phyloP scores from a whole-genome alignment of 35 echinoderm and acorn worm species.

The Patiria miniata region DNA sequence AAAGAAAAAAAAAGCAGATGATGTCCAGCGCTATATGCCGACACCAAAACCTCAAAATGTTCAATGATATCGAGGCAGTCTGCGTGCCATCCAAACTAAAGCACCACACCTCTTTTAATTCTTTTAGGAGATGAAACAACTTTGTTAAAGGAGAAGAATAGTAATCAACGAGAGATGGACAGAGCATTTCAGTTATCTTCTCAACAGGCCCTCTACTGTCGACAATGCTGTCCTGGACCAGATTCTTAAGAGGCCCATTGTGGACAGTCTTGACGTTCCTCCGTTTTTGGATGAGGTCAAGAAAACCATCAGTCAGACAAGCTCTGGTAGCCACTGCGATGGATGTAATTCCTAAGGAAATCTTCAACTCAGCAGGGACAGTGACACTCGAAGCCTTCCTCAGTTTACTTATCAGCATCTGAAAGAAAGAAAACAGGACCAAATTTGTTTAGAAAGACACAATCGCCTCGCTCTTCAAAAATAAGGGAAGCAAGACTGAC shows the following conservation, averaged over 20 bases:
- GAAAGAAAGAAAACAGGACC: constrained; percentile 26
- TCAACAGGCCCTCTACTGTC: neutral
- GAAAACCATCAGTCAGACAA: constrained; percentile 42
- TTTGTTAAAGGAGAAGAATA: constrained; percentile 19
- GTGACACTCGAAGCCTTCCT: constrained; percentile 14
- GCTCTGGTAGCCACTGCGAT: constrained; percentile 14
- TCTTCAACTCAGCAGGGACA: constrained; percentile 19
- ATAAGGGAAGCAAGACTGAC: constrained; percentile 32
- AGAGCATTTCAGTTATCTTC: constrained; percentile 28
- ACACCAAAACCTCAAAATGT: constrained; percentile 28
- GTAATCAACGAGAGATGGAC: constrained; percentile 21
- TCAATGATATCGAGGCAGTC: neutral
- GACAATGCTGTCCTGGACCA: neutral
- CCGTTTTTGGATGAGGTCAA: constrained; percentile 15
- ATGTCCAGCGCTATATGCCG: no score
- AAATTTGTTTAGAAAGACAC: constrained; percentile 1
- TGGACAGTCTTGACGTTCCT: constrained; percentile 18
- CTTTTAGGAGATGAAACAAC: constrained; percentile 25
- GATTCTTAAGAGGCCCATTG: neutral
- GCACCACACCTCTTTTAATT: neutral
- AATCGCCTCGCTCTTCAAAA: constrained; percentile 34
- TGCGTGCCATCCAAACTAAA: neutral
- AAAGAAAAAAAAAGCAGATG: no score
- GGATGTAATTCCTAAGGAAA: no score
- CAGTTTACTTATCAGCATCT: constrained; percentile 35